These are phyloP conservation scores for Battus philenor DNA, from an alignment of 1,140 invertebrate species.

Conservation along the genomic window DNA sequence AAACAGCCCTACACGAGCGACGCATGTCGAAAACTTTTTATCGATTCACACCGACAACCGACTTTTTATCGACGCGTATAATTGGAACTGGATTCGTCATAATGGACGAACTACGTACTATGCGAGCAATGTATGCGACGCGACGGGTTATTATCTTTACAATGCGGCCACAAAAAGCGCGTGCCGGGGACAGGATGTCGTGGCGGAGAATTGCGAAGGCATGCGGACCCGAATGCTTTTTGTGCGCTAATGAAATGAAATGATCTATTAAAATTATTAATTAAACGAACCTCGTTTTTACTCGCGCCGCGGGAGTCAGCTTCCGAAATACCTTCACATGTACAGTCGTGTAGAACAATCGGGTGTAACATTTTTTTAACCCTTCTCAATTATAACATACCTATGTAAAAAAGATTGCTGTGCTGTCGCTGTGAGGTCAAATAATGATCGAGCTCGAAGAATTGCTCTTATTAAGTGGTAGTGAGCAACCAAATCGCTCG, in stretches of 20 bases:
- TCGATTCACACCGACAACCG: conserved; percentile 3
- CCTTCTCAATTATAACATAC: too few species aligned
- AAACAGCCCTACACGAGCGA: conserved; percentile 11
- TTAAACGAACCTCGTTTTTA: too few species aligned
- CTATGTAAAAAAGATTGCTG: too few species aligned
- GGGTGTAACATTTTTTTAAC: too few species aligned
- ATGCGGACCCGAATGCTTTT: conserved; percentile 1
- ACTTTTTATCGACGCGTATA: conserved; percentile 15
- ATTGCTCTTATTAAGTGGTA: too few species aligned
- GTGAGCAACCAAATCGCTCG: too few species aligned
- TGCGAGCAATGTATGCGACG: conserved; percentile 11
- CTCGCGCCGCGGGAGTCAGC: too few species aligned
- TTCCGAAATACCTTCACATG: too few species aligned
- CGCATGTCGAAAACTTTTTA: conserved; percentile 8
- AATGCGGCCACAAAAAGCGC: conserved; percentile 9
- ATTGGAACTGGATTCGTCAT: conserved; percentile 8
- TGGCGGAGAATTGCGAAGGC: conserved; percentile 4
- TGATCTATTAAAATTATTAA: conserved; percentile 15
- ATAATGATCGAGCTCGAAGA: too few species aligned
- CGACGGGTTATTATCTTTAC: conserved; percentile 13
- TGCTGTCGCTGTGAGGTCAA: too few species aligned
- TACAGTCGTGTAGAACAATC: too few species aligned
- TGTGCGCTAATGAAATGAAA: conserved; percentile 14
- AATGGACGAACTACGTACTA: conserved; percentile 3
- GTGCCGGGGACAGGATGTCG: neutral